A percentile compares a stretch with the other conserved stretches of the same genome.
These are phyloP conservation scores for Limonius californicus DNA, from an alignment of 1,140 invertebrate species.

Conservation along the genomic window DNA sequence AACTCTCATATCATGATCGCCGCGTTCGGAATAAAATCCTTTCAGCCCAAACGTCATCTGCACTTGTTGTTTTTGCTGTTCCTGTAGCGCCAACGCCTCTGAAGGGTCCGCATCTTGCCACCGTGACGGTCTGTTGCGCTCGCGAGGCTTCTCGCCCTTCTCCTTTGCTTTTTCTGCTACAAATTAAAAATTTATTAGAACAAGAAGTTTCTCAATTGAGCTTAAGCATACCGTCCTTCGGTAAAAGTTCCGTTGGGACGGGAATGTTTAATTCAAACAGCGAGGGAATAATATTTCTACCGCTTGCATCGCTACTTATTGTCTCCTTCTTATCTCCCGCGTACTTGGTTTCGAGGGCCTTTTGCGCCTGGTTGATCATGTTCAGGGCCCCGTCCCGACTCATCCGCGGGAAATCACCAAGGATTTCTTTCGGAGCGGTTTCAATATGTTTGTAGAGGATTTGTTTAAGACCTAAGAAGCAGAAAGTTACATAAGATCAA, in stretches of 20 bases:
- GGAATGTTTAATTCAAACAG: conserved; percentile 56
- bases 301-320: conserved; percentile 23
- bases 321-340: conserved; percentile 28
- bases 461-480: conserved; percentile 39
- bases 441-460: conserved; percentile 71
- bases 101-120: conserved; percentile 53
- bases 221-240: conserved; percentile 23
- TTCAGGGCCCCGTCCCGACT: conserved; percentile 68
- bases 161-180: conserved; percentile 11
- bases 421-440: conserved; percentile 84
- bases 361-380: conserved; percentile 68
- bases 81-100: conserved; percentile 19
- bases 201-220: too few species aligned
- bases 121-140: conserved; percentile 57
- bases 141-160: conserved; percentile 45
- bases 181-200: too few species aligned
- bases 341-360: conserved; percentile 58
- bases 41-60: conserved; percentile 5
- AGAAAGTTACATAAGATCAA: background rate
- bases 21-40: conserved; percentile 19
- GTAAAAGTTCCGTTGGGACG: conserved; percentile 44
- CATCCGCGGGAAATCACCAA: conserved; percentile 80
- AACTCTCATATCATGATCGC: conserved; percentile 44
- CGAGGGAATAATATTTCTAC: conserved; percentile 50
- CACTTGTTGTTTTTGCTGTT: conserved; percentile 3